Percentiles rank a stretch among this genome's conserved stretches.
phyloP scores from a whole-genome alignment of 1,140 invertebrate species.

The Scaptodrosophila lebanonensis region DNA sequence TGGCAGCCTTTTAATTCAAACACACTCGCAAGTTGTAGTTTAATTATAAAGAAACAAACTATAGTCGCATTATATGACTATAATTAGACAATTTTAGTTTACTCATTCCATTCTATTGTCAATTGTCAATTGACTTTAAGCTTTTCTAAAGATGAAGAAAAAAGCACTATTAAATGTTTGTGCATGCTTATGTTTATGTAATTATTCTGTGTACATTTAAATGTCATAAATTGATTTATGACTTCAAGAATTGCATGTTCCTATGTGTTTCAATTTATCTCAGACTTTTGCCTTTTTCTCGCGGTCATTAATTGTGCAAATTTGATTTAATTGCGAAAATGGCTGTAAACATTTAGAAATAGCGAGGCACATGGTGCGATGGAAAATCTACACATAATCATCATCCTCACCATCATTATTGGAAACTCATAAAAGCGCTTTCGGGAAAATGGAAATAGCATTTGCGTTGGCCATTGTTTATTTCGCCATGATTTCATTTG shows the following conservation, averaged over 20 bases:
- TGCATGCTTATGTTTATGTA: constrained; percentile 24
- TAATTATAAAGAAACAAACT: too few species aligned
- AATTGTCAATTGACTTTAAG: too few species aligned
- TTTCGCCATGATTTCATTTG: too few species aligned
- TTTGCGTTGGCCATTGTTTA: too few species aligned
- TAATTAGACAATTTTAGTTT: too few species aligned
- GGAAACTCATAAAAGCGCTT: constrained; percentile 55
- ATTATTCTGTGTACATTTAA: constrained; percentile 60
- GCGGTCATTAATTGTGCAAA: constrained; percentile 62
- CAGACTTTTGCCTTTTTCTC: constrained; percentile 13
- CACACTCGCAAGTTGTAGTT: too few species aligned
- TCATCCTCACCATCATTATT: constrained; percentile 52
- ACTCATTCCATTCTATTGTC: too few species aligned
- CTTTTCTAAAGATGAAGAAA: constrained; percentile 15
- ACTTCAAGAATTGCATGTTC: constrained; percentile 48
- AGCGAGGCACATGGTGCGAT: background rate
- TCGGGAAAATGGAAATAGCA: too few species aligned
- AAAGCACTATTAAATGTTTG: constrained; percentile 9
- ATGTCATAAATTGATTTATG: constrained; percentile 72
- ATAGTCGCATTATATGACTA: too few species aligned
- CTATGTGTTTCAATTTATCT: constrained; percentile 1
- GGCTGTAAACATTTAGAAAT: constrained; percentile 52
- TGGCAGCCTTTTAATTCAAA: too few species aligned
- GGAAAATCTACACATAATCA: too few species aligned
- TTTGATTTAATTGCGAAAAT: constrained; percentile 64